Evolutionary conservation across 2,888 invertebrate species (phyloP).

Genomic region (Protophormia terraenovae): DNA sequence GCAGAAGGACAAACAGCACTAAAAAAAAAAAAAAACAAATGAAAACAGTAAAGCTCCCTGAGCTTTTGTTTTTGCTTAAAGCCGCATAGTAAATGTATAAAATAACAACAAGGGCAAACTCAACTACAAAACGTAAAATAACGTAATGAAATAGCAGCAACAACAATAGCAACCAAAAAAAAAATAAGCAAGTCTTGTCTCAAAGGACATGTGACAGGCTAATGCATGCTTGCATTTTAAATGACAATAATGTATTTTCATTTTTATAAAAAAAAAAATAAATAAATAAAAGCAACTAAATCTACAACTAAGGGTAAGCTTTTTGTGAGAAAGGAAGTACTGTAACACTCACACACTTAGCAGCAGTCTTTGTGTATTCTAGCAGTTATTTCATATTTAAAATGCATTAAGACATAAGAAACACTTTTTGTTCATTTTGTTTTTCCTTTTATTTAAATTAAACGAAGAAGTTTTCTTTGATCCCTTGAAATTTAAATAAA

Average conservation of each 20-base stretch:
- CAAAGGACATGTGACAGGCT: constrained; percentile 80
- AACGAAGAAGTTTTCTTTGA: constrained; percentile 35
- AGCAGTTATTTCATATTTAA: constrained; percentile 55
- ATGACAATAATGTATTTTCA: constrained; percentile 80
- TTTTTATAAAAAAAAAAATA: constrained; percentile 69
- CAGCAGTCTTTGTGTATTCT: constrained; percentile 8
- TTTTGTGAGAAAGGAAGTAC: constrained; percentile 34
- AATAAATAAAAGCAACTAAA: constrained; percentile 34
- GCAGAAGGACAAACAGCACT: constrained; percentile 33
- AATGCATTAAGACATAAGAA: constrained; percentile 41
- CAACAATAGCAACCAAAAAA: constrained; percentile 22
- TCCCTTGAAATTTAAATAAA: constrained; percentile 56
- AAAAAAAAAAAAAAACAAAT: constrained; percentile 57
- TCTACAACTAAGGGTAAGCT: constrained; percentile 33
- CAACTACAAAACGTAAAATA: constrained; percentile 45
- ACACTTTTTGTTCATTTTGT: constrained; percentile 13
- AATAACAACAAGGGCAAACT: constrained; percentile 57
- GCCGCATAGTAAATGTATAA: constrained; percentile 59
- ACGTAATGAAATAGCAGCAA: constrained; percentile 49
- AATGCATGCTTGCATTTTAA: constrained; percentile 80
- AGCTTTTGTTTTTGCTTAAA: constrained; percentile 62
- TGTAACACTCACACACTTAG: not conserved
- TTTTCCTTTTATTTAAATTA: constrained; percentile 34
- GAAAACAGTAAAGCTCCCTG: constrained; percentile 63
- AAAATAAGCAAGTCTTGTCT: constrained; percentile 70